Percentiles rank a stretch among this genome's conserved stretches.
Evolutionary conservation across 2,888 invertebrate species (phyloP).

Genomic region (Drosophila lutescens): DNA sequence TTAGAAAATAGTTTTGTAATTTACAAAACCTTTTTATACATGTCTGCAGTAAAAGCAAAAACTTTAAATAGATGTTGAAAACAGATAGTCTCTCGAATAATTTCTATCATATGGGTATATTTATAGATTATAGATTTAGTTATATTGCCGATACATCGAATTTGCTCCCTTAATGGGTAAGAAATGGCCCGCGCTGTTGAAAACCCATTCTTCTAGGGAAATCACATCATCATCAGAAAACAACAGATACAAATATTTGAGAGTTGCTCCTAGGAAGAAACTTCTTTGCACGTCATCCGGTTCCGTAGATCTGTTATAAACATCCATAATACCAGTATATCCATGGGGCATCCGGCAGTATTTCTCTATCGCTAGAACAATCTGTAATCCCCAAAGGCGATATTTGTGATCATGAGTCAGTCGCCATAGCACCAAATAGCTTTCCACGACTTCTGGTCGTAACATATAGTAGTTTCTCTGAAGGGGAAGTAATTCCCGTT

Average conservation of each 20-base stretch:
- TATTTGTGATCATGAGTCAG: conserved; percentile 98
- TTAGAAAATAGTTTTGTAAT: conserved; percentile 37
- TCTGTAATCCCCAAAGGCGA: conserved; percentile 99
- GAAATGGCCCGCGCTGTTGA: conserved; percentile 99
- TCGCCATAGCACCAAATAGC: conserved; percentile 98
- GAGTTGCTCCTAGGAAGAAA: conserved; percentile 98
- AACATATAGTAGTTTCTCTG: conserved; percentile 98
- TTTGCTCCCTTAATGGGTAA: conserved; percentile 94
- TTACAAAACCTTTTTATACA: conserved; percentile 44
- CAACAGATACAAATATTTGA: conserved; percentile 98
- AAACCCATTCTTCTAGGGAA: conserved; percentile 97
- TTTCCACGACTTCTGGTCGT: conserved; percentile 98
- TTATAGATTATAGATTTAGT: background rate
- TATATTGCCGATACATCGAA: conserved; percentile 87
- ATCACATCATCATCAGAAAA: conserved; percentile 96
- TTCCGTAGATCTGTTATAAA: conserved; percentile 92
- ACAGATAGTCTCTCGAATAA: background rate
- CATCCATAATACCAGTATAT: conserved; percentile 97
- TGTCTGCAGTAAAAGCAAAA: conserved; percentile 53
- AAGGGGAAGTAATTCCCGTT: background rate
- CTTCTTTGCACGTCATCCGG: conserved; percentile 99
- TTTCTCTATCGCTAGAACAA: conserved; percentile 95
- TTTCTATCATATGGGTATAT: no score
- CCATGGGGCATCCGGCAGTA: conserved; percentile 96
- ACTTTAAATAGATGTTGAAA: conserved; percentile 55